Conservation (phyloP, 2,797 vertebrate genomes). For the Falco concolor region DNA sequence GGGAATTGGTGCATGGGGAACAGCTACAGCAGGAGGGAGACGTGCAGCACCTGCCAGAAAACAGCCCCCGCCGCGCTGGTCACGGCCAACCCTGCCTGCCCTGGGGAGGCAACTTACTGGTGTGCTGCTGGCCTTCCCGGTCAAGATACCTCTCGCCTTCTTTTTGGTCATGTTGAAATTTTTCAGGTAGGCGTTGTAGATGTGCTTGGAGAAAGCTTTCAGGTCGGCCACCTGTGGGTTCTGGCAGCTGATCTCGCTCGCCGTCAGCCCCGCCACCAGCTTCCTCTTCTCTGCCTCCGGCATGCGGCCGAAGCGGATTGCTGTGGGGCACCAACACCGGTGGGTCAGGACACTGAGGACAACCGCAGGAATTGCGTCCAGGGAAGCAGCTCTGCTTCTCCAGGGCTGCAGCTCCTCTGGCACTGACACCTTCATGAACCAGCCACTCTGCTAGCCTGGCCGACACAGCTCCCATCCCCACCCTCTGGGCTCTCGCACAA, state of each 20-base stretch:
- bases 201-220: slow-evolving; percentile 92
- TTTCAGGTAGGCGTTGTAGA: slow-evolving; percentile 93
- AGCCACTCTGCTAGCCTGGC: neutral
- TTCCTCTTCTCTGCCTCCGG: slow-evolving; percentile 97
- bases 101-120: slow-evolving; percentile 79
- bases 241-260: slow-evolving; percentile 79
- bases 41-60: neutral
- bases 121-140: slow-evolving; percentile 90
- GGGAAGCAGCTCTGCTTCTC: neutral
- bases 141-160: slow-evolving; percentile 94
- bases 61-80: neutral
- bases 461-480: neutral
- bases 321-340: slow-evolving; percentile 57
- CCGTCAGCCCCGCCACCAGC: slow-evolving; percentile 89
- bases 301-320: slow-evolving; percentile 97
- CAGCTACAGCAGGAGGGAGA: neutral
- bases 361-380: neutral
- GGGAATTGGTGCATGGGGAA: neutral
- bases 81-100: neutral
- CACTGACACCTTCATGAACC: neutral
- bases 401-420: neutral
- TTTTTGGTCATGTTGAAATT: slow-evolving; percentile 99
- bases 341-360: neutral
- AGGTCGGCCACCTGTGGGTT: slow-evolving; percentile 88
- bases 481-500: neutral